phyloP scores from a whole-genome alignment of 2,888 invertebrate species.

The Tetragonisca angustula region DNA sequence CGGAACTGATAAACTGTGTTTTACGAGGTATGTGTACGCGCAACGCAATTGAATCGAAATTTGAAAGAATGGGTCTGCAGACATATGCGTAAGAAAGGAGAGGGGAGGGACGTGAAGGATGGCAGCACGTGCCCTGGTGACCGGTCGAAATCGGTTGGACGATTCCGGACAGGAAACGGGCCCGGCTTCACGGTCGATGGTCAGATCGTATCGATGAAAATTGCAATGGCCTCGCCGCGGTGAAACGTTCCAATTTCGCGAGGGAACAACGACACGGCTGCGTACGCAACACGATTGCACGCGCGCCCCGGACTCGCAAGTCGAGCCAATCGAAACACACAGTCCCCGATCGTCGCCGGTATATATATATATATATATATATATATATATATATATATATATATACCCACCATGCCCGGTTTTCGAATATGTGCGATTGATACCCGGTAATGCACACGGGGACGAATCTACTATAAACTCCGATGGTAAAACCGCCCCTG shows the following conservation, averaged over 20 bases:
- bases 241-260: slow-evolving; percentile 67
- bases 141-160: slow-evolving; percentile 70
- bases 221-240: slow-evolving; percentile 70
- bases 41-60: no score
- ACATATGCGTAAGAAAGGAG: not conserved
- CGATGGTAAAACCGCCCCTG: slow-evolving; percentile 6
- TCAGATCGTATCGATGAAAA: slow-evolving; percentile 77
- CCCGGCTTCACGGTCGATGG: slow-evolving; percentile 77
- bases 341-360: slow-evolving; percentile 10
- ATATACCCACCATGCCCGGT: not conserved
- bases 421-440: slow-evolving; percentile 41
- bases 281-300: slow-evolving; percentile 21
- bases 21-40: no score
- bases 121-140: slow-evolving; percentile 58
- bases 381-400: no score
- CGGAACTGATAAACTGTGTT: no score
- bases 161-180: slow-evolving; percentile 77
- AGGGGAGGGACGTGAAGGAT: slow-evolving; percentile 23
- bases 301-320: slow-evolving; percentile 11
- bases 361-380: no score
- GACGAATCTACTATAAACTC: slow-evolving; percentile 18
- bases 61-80: not conserved
- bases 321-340: slow-evolving; percentile 40
- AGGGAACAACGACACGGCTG: slow-evolving; percentile 52
- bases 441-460: slow-evolving; percentile 30